A percentile compares a stretch with the other conserved stretches of the same genome.
Evolutionary conservation across 2,113 vertebrate genomes (phyloP).

Genomic region (Rhombomys opimus): DNA sequence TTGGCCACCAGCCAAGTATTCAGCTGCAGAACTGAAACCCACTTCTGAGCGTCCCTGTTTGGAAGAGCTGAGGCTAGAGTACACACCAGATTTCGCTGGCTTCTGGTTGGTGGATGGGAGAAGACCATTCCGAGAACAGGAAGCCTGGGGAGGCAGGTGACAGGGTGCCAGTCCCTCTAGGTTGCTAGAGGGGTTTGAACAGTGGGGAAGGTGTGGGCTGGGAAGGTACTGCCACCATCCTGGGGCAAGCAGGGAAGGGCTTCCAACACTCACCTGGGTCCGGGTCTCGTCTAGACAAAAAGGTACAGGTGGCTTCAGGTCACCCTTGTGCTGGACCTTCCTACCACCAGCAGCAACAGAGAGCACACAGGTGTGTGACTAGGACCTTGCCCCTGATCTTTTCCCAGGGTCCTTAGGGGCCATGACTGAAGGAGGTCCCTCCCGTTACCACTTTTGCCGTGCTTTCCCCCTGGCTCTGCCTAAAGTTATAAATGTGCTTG

Average conservation of each 20-base stretch:
- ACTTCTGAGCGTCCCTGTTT: not conserved
- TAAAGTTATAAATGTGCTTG: not conserved
- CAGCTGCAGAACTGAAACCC: not conserved
- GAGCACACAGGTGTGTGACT: not conserved
- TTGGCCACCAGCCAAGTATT: not conserved
- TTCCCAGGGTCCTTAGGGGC: not conserved
- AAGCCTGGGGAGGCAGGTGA: not conserved
- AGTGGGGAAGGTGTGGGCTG: fast-evolving
- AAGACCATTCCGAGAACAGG: not conserved
- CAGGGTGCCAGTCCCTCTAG: not conserved
- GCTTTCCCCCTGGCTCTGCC: not conserved
- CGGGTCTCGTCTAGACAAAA: not conserved
- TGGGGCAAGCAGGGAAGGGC: fast-evolving
- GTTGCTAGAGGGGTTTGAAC: not conserved
- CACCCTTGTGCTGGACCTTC: not conserved
- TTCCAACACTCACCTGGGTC: not conserved
- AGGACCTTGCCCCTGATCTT: not conserved
- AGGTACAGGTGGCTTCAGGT: not conserved
- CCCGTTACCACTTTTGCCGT: not conserved
- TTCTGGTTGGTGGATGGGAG: not conserved
- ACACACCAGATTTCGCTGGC: not conserved
- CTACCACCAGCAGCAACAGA: not conserved
- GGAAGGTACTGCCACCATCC: not conserved
- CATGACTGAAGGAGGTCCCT: not conserved
- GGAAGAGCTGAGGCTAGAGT: not conserved